Evolutionary conservation across 2,888 invertebrate species (phyloP).

Genomic region (Calliphora vomitoria): DNA sequence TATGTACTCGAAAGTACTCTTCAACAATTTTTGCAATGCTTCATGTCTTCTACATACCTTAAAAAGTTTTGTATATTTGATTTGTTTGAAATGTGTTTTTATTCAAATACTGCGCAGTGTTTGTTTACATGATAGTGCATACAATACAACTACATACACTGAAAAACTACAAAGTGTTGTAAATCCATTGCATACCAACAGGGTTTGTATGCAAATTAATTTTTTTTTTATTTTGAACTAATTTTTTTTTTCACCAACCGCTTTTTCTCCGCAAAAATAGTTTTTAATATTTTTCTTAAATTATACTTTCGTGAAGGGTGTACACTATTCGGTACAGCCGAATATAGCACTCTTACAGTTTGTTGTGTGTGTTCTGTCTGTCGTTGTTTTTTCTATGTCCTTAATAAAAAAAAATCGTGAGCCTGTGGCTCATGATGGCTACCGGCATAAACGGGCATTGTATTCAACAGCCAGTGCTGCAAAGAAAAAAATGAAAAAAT

Average conservation of each 20-base stretch:
- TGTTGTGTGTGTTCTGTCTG: slow-evolving; percentile 25
- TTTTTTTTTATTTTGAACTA: too few relatives aligned
- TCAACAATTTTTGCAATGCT: too few relatives aligned
- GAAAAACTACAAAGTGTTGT: slow-evolving; percentile 9
- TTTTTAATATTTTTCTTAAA: background rate
- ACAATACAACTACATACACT: background rate
- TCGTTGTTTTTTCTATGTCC: slow-evolving; percentile 16
- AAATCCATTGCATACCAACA: slow-evolving; percentile 57
- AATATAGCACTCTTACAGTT: background rate
- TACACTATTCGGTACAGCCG: too few relatives aligned
- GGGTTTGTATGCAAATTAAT: slow-evolving; percentile 70
- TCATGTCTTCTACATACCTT: too few relatives aligned
- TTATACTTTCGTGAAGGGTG: too few relatives aligned
- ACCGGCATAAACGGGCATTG: slow-evolving; percentile 57
- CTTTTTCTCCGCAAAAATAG: too few relatives aligned
- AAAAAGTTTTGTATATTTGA: too few relatives aligned
- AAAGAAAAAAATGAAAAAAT: slow-evolving; percentile 21
- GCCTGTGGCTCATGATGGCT: slow-evolving; percentile 62
- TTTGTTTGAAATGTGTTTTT: background rate
- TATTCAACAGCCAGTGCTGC: slow-evolving; percentile 1
- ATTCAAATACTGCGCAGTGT: slow-evolving; percentile 7
- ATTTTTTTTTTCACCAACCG: too few relatives aligned
- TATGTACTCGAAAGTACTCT: too few relatives aligned
- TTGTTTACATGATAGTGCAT: slow-evolving; percentile 4
- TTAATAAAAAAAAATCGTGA: slow-evolving; percentile 35